Evolutionary conservation across 1,140 invertebrate genomes (phyloP).

Genomic region (Mizuhopecten yessoensis): DNA sequence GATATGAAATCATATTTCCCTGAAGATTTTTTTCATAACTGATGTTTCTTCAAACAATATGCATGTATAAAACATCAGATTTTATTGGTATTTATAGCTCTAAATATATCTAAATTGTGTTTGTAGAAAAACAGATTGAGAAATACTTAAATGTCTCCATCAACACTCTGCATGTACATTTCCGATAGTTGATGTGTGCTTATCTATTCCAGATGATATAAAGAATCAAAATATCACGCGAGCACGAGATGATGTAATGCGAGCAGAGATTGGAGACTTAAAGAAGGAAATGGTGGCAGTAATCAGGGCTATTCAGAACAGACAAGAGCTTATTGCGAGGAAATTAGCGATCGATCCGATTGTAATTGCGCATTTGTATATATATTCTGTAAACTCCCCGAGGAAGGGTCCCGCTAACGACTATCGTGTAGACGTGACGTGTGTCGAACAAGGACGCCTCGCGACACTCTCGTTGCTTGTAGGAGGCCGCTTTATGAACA

Average conservation of each 20-base stretch:
- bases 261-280: constrained; percentile 11
- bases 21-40: too few species aligned
- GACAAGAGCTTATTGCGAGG: background rate
- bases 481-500: background rate
- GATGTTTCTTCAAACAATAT: too few species aligned
- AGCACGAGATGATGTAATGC: background rate
- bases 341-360: background rate
- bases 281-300: background rate
- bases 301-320: background rate
- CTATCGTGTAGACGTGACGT: background rate
- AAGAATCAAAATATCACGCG: background rate
- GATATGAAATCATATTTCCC: too few species aligned
- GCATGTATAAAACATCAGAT: too few species aligned
- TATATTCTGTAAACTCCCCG: background rate
- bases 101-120: background rate
- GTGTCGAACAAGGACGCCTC: background rate
- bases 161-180: background rate
- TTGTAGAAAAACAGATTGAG: background rate
- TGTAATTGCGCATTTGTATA: background rate
- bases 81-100: background rate
- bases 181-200: background rate
- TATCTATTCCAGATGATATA: background rate
- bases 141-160: background rate
- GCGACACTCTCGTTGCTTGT: background rate
- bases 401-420: background rate